Percentiles rank a stretch among this genome's conserved stretches.
These are phyloP conservation scores for Polydrusus tereticollis DNA, from an alignment of 2,888 invertebrate species.

Conservation along the genomic window DNA sequence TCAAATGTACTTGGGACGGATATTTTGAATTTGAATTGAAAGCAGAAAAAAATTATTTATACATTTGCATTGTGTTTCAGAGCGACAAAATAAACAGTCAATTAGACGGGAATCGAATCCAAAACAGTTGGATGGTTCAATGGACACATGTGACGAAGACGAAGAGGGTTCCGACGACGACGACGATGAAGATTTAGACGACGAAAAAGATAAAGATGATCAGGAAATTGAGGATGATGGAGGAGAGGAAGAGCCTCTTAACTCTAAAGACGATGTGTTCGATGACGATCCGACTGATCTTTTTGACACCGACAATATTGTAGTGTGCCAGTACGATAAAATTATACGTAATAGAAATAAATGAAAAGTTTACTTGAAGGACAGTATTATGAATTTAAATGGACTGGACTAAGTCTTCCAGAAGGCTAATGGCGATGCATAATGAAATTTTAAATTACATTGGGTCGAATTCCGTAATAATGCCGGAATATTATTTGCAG, in stretches of 20 bases:
- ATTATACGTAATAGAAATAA: slow-evolving; percentile 95
- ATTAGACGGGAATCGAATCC: slow-evolving; percentile 7
- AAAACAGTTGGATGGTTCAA: slow-evolving; percentile 71
- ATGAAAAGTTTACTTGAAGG: slow-evolving; percentile 99
- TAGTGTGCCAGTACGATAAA: slow-evolving; percentile 99
- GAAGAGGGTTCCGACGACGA: slow-evolving; percentile 77
- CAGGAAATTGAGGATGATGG: slow-evolving; percentile 67
- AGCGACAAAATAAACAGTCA: slow-evolving; percentile 10
- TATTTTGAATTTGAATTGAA: no score
- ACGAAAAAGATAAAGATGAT: slow-evolving; percentile 74
- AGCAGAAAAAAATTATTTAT: no score
- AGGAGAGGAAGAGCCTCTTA: slow-evolving; percentile 80
- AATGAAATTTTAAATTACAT: slow-evolving; percentile 72
- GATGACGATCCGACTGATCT: slow-evolving; percentile 95
- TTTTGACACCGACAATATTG: slow-evolving; percentile 99
- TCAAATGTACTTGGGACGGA: no score
- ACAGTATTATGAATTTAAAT: slow-evolving; percentile 99
- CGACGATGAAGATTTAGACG: slow-evolving; percentile 75
- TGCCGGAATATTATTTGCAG: no score
- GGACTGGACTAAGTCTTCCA: slow-evolving; percentile 99
- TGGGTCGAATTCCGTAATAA: no score
- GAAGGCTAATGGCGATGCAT: slow-evolving; percentile 98
- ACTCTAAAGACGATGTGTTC: slow-evolving; percentile 97
- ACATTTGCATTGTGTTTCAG: no score
- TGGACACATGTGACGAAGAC: slow-evolving; percentile 79